Conservation (phyloP, 2,888 invertebrate genomes). For the Lasioglossum marginatum region DNA sequence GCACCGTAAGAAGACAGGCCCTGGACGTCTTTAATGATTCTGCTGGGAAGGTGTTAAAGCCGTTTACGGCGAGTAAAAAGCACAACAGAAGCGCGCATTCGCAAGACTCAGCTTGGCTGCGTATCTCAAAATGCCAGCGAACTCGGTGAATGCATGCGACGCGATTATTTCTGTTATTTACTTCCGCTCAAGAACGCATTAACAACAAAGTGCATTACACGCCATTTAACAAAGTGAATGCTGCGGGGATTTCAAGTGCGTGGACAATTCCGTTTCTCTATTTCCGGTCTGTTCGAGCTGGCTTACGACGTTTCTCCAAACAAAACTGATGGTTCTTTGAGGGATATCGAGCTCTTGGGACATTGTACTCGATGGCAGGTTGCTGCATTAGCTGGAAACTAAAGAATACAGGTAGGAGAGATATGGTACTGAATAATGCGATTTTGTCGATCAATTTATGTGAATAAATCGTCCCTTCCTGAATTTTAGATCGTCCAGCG, state of each 20-base stretch:
- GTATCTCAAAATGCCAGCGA: conserved; percentile 13
- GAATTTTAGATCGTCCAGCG: background rate
- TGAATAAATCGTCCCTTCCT: background rate
- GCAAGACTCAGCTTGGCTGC: background rate
- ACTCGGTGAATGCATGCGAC: background rate
- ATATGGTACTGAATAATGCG: background rate
- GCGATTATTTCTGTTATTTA: conserved; percentile 23
- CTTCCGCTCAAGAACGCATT: conserved; percentile 32
- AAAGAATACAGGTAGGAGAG: background rate
- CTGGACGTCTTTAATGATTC: conserved; percentile 61
- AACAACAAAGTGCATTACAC: background rate
- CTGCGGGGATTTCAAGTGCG: background rate
- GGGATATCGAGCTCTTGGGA: background rate
- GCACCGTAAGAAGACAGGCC: conserved; percentile 52
- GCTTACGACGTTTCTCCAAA: background rate
- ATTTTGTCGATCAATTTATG: background rate
- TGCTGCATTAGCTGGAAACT: background rate
- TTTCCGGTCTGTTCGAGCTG: background rate
- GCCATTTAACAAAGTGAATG: background rate
- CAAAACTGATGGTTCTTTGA: background rate
- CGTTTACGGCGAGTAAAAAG: conserved; percentile 69
- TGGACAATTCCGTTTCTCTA: too few species aligned
- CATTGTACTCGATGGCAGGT: background rate
- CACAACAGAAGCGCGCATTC: conserved; percentile 26
- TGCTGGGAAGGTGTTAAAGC: conserved; percentile 56